These are phyloP conservation scores for Matsumurasca onukii DNA, from an alignment of 1,140 invertebrate genomes.

Conservation along the genomic window DNA sequence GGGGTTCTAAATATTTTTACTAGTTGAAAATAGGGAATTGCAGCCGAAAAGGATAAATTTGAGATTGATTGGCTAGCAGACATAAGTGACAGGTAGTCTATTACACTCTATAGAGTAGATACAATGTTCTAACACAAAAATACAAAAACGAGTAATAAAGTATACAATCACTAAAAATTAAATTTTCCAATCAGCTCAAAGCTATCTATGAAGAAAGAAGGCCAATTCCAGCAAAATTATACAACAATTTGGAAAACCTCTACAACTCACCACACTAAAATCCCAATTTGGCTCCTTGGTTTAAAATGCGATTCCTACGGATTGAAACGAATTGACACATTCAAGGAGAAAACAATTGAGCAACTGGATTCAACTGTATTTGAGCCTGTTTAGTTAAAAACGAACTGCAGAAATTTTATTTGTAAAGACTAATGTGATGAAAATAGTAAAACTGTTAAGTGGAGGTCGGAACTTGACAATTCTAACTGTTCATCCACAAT, in stretches of 20 bases:
- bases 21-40: too few relatives aligned
- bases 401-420: background rate
- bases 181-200: background rate
- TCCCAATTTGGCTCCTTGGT: conserved; percentile 7
- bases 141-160: background rate
- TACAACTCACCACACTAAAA: conserved; percentile 14
- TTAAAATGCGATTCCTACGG: conserved; percentile 15
- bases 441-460: background rate
- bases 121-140: background rate
- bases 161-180: background rate
- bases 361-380: background rate
- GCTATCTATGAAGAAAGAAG: background rate
- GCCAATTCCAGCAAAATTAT: background rate
- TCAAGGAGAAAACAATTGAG: background rate
- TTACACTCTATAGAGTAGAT: background rate
- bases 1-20: too few relatives aligned
- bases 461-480: background rate
- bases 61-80: too few relatives aligned
- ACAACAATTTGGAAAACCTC: background rate
- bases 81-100: background rate
- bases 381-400: background rate
- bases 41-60: too few relatives aligned
- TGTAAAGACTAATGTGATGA: background rate
- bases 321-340: background rate
- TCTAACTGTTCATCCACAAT: too few relatives aligned